phyloP scores from a whole-genome alignment of 2,113 vertebrate species.

The Aepyceros melampus region DNA sequence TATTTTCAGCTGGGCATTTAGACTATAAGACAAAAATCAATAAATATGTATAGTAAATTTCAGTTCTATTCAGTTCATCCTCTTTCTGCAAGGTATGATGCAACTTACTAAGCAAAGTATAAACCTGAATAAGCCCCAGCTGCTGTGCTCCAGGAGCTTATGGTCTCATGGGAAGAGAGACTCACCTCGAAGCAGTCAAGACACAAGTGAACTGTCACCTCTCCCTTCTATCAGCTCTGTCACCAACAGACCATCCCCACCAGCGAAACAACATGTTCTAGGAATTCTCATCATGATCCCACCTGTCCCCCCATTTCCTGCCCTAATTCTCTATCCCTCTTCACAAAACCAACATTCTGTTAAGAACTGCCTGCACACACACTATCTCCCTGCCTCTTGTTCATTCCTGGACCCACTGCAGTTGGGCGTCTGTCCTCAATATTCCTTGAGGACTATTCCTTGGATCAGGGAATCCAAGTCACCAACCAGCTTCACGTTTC shows the following conservation, averaged over 20 bases:
- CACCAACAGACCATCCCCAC: not conserved
- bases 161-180: fast-evolving
- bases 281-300: not conserved
- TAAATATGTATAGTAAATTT: not conserved
- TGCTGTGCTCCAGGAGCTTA: not conserved
- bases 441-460: not conserved
- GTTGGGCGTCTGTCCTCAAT: not conserved
- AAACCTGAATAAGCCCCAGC: not conserved
- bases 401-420: not conserved
- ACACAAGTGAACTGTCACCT: not conserved
- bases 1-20: slow-evolving; percentile 88
- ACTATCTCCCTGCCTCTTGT: not conserved
- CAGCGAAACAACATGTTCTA: not conserved
- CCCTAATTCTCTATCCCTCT: not conserved
- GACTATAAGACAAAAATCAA: slow-evolving; percentile 78
- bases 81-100: not conserved
- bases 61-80: not conserved
- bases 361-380: not conserved
- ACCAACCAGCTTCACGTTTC: not conserved
- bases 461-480: not conserved
- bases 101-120: not conserved
- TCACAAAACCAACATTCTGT: not conserved
- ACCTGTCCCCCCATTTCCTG: not conserved
- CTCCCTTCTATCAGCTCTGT: not conserved
- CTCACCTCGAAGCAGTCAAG: not conserved